Evolutionary conservation across 2,113 vertebrate species (phyloP), one percentile per base, ranked within the genome.

Genomic region (Carassius carassius): DNA sequence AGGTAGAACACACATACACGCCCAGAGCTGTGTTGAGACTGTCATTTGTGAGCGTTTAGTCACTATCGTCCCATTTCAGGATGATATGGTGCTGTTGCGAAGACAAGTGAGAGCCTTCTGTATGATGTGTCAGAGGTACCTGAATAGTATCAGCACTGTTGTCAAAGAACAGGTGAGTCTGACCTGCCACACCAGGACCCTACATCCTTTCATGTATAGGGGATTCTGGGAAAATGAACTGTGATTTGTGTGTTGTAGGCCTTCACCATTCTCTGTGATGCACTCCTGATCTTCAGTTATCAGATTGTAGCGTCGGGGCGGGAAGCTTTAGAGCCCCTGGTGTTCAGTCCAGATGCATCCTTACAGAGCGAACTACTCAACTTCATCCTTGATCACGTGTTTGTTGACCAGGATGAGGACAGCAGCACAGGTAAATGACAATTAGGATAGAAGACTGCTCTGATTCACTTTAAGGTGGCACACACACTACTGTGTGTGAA

Each of bases 221-320:
- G 32, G 21, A 60, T 19, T 73, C 78, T 47, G 19, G 8, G 25
- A 69, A 62, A 72, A 32, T n/a, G 1, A 25, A 32, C 13, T 79
- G 44, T 79, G 25, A 47, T 67, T 67, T 80, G 56, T 86, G 37
- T 73, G n/a, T 84, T 67, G 21, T 89, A 99, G 98, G 98, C 98
- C 47, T 99, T 99, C 93, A 99, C 97, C 89, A 98, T 99, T 92
- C 93, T 99, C 0, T 99, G 97, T 91, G 97, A 99, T 87, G 95
- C 98, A 63, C 93, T 99, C 94, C 96, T 99, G 95, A 99, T 99
- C 95, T 99, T 99, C 95, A 99, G 98, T 92, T 98, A 99, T 94
- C 98, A 99, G 94, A 99, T 99, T 91, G 96, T 98, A 93, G 96
- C 97, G 62, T 97, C 97, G 89, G 97, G 97, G 56, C 95, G 97